Evolutionary conservation across 2,113 vertebrate species (phyloP).

Genomic region (Cyprinodon brontotheroides): DNA sequence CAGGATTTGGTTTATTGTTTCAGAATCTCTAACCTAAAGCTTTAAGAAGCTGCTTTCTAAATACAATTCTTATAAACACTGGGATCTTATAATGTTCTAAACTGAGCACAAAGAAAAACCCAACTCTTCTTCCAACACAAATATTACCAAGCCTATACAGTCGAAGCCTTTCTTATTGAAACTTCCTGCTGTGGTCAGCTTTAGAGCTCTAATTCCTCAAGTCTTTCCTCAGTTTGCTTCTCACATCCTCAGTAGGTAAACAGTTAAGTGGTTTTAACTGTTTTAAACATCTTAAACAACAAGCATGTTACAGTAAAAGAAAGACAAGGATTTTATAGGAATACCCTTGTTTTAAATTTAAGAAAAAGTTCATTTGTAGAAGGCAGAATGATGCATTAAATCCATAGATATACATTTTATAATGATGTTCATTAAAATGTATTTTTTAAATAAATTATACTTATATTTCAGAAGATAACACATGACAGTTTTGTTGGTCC

Average conservation of each 20-base stretch:
- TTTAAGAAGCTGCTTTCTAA: background rate
- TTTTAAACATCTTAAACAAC: background rate
- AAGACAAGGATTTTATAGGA: background rate
- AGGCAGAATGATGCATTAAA: background rate
- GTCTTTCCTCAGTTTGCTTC: constrained; percentile 8
- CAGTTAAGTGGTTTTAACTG: constrained; percentile 47
- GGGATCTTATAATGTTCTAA: background rate
- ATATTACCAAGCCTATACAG: background rate
- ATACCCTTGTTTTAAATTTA: background rate
- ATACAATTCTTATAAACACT: background rate
- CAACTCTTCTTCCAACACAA: background rate
- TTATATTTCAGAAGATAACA: too few species aligned
- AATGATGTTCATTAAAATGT: too few species aligned
- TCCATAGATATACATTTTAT: too few species aligned
- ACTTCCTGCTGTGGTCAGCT: constrained; percentile 21
- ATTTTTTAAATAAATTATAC: too few species aligned
- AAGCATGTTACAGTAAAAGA: too few species aligned
- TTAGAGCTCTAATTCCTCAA: constrained; percentile 18
- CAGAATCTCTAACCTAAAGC: background rate
- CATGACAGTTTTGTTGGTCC: too few species aligned
- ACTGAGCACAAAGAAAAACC: background rate
- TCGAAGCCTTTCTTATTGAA: background rate
- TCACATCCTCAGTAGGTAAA: constrained; percentile 55
- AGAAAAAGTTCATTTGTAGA: background rate
- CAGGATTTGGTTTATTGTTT: too few species aligned